Base-by-base conservation (phyloP, 2,797 vertebrate genomes). In the Scomberomorus guttatus region DNA sequence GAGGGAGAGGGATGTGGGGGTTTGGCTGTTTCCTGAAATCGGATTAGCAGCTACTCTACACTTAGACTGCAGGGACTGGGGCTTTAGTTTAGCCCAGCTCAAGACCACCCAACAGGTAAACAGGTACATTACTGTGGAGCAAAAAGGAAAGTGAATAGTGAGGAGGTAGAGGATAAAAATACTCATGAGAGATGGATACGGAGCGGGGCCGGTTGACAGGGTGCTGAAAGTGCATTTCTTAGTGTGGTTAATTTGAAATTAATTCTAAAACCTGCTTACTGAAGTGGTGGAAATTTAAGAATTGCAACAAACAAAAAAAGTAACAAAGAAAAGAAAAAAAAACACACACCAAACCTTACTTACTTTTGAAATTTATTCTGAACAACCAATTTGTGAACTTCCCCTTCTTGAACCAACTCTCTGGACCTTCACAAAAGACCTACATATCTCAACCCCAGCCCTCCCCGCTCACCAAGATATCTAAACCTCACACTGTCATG, bases 31-130 rank as follows among this genome's bases (percentile, higher is more conserved):
- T 96, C 95, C 95, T 95, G 94, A 96, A 96, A 96, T 96, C 95
- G 95, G 96, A 96, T 96, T 96, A 96, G 94, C 94, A 94, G 95
- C 94, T 95, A 96, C 95, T 96, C 95, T 95, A 95, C 95, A 95
- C 95, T 95, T 93, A 94, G 94, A 95, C 95, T 94, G 91, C 90
- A 90, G 93, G 89, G 91, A 91, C 93, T 84, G 88, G 87, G 88
- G 93, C 90, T 96, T 95, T 95, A 90, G 93, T 94, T 95, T 93
- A 94, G 93, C 90, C 89, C 75, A 77, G 91, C 92, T 95, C 91
- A 90, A 90, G 96, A 96, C 96, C 96, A 96, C 96, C 96, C 95
- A 96, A 94, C 93, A 95, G 94, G 94, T 95, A 95, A 95, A 95
- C 95, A 95, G 95, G 94, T 95, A 95, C 90, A 92, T 94, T 95